Evolutionary conservation across 2,888 invertebrate species (phyloP), one percentile per base, ranked within the genome.

Genomic region (Troilus luridus): DNA sequence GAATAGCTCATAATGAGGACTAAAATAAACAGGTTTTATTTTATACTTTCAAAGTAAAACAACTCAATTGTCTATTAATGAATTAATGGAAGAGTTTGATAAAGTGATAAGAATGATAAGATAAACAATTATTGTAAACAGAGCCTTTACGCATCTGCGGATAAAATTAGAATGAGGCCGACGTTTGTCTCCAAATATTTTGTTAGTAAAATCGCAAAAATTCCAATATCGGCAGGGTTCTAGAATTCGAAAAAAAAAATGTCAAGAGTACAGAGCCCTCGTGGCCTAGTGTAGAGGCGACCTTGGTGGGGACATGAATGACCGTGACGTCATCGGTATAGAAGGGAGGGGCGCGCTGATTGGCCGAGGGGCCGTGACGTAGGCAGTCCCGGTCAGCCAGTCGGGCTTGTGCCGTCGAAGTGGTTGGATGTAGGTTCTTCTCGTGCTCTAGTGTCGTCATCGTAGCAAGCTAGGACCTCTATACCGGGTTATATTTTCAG

Each of bases 291-390:
- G 56, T 85, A 85, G 11, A 21, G 56, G n/a, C 85, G 85, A 85
- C 85, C 85, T 85, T 85, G 85, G 85, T 85, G 85, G 85, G 85
- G 85, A 56, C 85, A 85, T 85, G 85, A 85, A 85, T 85, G 85
- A 9, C 56, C 7, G 56, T 85, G 85, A 85, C 85, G 85, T 85
- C 85, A 85, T 14, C 0, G 11, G 56, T 0, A 41, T 12, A 3
- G 72, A 41, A 17, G 41, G 72, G 72, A 17, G 72, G 72, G 72
- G 72, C 72, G 72, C 27, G 8, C 24, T 24, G 27, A 77, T 77
- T 77, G 72, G 72, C 19, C 72, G 12, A 77, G 72, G 41, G 72
- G 72, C 72, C 19, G 72, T 77, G 72, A 77, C 72, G 72, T 77
- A 77, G 72, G 0, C 72, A 77, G 72, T 77, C 72, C 72, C 41